phyloP scores from a whole-genome alignment of 2,113 vertebrate genomes.

The Gallinago media region DNA sequence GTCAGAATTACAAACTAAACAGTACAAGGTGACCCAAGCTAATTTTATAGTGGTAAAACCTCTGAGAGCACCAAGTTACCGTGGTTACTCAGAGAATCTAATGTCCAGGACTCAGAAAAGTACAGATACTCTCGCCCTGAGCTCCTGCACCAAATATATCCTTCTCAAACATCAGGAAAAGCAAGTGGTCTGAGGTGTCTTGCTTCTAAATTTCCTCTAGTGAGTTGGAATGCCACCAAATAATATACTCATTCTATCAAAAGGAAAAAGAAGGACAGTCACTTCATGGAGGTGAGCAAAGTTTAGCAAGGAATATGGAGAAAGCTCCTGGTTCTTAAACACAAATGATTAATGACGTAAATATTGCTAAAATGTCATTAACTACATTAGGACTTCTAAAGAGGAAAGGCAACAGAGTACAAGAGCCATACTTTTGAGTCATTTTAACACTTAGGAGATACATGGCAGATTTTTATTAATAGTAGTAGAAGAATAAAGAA shows the following conservation, averaged over 20 bases:
- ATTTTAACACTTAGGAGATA: no score
- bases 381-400: no score
- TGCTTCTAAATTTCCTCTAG: not conserved
- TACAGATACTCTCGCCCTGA: not conserved
- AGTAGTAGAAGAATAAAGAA: no score
- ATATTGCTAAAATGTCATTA: no score
- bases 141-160: not conserved
- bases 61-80: not conserved
- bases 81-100: not conserved
- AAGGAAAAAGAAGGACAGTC: not conserved
- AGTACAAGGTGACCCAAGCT: not conserved
- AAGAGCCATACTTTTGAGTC: no score
- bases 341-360: no score
- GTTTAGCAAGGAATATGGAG: not conserved
- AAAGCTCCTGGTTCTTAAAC: no score
- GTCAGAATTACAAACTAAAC: not conserved
- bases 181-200: not conserved
- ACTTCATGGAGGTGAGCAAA: not conserved
- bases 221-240: not conserved
- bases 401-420: no score
- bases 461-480: no score
- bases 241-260: not conserved
- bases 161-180: not conserved
- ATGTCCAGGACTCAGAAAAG: not conserved
- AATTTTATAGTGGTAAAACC: not conserved